Percentiles rank a stretch among this genome's conserved stretches.
Evolutionary conservation across 1,140 invertebrate species (phyloP).

Genomic region (Cotesia chilonis): DNA sequence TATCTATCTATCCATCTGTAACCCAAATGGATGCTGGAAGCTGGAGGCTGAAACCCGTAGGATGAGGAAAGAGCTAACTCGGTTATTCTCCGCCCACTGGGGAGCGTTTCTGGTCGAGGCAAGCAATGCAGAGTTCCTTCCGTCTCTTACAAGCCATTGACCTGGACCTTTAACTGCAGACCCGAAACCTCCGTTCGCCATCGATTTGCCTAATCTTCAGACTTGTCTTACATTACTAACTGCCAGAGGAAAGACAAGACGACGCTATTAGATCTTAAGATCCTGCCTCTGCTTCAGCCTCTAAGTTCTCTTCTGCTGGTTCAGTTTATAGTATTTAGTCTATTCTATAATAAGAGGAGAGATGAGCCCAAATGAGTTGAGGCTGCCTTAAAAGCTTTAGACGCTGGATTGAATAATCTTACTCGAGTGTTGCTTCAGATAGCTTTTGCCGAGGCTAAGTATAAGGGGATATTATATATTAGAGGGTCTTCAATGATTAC

Average conservation of each 20-base stretch:
- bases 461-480: slow-evolving; percentile 49
- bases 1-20: slow-evolving; percentile 60
- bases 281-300: background rate
- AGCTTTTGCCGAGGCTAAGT: slow-evolving; percentile 1
- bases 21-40: slow-evolving; percentile 7
- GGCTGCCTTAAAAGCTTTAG: too few species aligned
- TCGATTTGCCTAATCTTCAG: slow-evolving; percentile 28
- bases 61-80: slow-evolving; percentile 49
- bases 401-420: slow-evolving; percentile 1
- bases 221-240: slow-evolving; percentile 1
- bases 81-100: slow-evolving; percentile 48
- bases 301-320: background rate
- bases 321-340: background rate
- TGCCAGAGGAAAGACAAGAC: slow-evolving; percentile 17
- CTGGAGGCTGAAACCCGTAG: too few species aligned
- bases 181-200: slow-evolving; percentile 12
- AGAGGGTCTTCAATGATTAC: slow-evolving; percentile 62
- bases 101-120: background rate
- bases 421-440: background rate
- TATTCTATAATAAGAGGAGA: background rate
- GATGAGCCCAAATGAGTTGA: background rate
- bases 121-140: slow-evolving; percentile 38
- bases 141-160: slow-evolving; percentile 63
- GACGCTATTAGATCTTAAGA: background rate
- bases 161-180: slow-evolving; percentile 48